A percentile compares a stretch with the other conserved stretches of the same genome.
Evolutionary conservation across 2,797 vertebrate species (phyloP).

Genomic region (Lutjanus argentimaculatus): DNA sequence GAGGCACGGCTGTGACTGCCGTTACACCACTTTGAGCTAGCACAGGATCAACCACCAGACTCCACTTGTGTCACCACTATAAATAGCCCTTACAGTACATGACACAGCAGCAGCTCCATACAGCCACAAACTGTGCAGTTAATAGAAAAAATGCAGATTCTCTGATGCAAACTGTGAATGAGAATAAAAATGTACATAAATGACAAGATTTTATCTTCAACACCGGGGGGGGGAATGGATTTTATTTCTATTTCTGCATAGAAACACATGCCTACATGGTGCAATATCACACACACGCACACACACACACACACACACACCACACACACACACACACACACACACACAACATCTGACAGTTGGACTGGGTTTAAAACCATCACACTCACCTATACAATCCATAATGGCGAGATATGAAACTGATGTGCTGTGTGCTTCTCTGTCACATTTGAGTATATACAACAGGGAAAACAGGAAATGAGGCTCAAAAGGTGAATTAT

Average conservation of each 20-base stretch:
- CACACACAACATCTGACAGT: slow-evolving; percentile 59
- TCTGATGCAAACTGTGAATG: slow-evolving; percentile 22
- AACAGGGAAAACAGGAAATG: slow-evolving; percentile 56
- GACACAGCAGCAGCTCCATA: slow-evolving; percentile 15
- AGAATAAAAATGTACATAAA: slow-evolving; percentile 2
- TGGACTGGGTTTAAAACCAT: slow-evolving; percentile 57
- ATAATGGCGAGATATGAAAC: slow-evolving; percentile 58
- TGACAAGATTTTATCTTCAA: slow-evolving; percentile 29
- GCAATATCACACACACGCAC: slow-evolving; percentile 47
- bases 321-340: slow-evolving; percentile 31
- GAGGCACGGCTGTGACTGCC: slow-evolving; percentile 59
- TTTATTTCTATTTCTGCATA: slow-evolving; percentile 83
- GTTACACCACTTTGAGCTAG: slow-evolving; percentile 49
- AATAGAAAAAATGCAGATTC: slow-evolving; percentile 22
- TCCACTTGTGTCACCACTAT: slow-evolving; percentile 48
- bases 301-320: slow-evolving; percentile 35
- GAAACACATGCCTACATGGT: slow-evolving; percentile 82
- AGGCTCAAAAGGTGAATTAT: slow-evolving; percentile 64
- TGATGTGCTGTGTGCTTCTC: slow-evolving; percentile 46
- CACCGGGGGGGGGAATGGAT: slow-evolving; percentile 37
- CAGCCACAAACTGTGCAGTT: slow-evolving; percentile 14
- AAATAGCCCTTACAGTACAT: slow-evolving; percentile 57
- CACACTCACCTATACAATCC: slow-evolving; percentile 63
- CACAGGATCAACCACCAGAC: slow-evolving; percentile 51
- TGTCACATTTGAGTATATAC: slow-evolving; percentile 42